Percentiles rank a stretch among this genome's conserved stretches.
Evolutionary conservation across 2,113 vertebrate genomes (phyloP).

Genomic region (Lamprotornis superbus): DNA sequence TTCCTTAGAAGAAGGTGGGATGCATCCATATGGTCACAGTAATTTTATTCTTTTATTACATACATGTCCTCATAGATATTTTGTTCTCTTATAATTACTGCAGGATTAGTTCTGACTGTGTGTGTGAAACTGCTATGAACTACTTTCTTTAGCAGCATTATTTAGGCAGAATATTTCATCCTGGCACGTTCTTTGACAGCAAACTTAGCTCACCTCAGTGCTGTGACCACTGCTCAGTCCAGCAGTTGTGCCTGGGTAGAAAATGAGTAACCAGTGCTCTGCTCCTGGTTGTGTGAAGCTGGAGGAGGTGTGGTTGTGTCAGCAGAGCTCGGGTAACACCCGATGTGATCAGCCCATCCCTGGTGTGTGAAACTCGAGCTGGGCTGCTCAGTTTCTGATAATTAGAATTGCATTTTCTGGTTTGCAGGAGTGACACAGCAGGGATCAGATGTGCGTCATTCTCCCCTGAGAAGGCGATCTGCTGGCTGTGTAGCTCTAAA

Average conservation of each 20-base stretch:
- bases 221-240: not conserved
- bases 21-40: not conserved
- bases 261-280: not conserved
- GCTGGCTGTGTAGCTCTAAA: not conserved
- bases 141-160: not conserved
- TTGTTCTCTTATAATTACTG: not conserved
- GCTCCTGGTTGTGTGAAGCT: accelerated
- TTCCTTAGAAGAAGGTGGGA: not conserved
- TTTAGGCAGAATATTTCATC: not conserved
- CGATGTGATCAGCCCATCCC: not conserved
- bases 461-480: not conserved
- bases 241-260: too few species aligned
- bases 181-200: accelerated
- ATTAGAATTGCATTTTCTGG: not conserved
- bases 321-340: not conserved
- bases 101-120: not conserved
- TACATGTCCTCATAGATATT: not conserved
- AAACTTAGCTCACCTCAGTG: not conserved
- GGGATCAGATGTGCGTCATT: not conserved
- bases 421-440: not conserved
- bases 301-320: not conserved
- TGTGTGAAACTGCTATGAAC: not conserved
- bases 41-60: not conserved
- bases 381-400: not conserved
- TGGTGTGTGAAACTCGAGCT: not conserved